Evolutionary conservation across 2,113 vertebrate species (phyloP).

Genomic region (Lates calcarifer): DNA sequence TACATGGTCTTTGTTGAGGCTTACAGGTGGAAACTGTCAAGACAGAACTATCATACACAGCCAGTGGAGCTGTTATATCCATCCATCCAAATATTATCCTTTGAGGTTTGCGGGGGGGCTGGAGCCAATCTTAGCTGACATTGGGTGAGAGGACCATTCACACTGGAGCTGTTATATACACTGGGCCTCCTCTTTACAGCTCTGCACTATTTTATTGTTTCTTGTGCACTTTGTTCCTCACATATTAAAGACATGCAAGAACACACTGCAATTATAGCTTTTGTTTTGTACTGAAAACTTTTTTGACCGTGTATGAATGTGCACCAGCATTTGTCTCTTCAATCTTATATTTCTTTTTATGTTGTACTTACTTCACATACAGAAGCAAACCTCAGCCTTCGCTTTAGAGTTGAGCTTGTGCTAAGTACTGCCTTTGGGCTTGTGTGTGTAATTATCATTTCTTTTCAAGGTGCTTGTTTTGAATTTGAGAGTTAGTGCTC

Average conservation of each 20-base stretch:
- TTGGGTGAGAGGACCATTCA: too few relatives aligned
- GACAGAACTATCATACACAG: background rate
- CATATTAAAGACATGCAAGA: background rate
- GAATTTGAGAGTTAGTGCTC: background rate
- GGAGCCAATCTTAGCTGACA: too few relatives aligned
- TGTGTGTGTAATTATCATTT: background rate
- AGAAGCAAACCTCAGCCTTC: background rate
- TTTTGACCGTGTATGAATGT: background rate
- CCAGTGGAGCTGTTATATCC: background rate
- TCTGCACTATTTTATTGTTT: background rate
- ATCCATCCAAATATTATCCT: too few relatives aligned
- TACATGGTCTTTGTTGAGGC: background rate
- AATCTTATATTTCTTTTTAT: background rate
- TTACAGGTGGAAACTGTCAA: background rate
- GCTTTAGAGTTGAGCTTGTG: background rate
- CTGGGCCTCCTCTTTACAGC: background rate
- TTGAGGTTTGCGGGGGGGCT: too few relatives aligned
- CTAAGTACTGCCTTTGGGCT: background rate
- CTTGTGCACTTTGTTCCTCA: background rate
- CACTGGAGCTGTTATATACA: background rate
- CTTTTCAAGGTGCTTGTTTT: background rate
- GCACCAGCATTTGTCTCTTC: background rate
- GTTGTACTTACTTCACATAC: background rate
- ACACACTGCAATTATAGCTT: background rate
- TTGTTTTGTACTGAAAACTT: too few relatives aligned